Evolutionary conservation across 2,113 vertebrate genomes (phyloP).

Genomic region (Peromyscus maniculatus): DNA sequence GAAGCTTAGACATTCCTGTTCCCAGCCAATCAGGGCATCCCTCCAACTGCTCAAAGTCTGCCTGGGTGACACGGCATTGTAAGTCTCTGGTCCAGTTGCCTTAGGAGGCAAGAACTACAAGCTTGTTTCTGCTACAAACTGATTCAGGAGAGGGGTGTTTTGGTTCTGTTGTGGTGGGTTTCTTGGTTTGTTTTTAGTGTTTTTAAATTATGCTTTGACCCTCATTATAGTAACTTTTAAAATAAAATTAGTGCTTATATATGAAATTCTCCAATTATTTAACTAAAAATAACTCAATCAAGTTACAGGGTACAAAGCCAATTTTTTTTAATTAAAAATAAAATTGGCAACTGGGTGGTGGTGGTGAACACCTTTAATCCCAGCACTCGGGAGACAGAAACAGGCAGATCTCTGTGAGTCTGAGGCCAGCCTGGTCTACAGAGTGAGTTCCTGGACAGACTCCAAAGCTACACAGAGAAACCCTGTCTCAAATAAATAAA

Average conservation of each 20-base stretch:
- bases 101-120: not conserved
- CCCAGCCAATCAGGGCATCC: not conserved
- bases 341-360: not conserved
- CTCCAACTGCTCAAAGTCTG: not conserved
- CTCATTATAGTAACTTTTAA: not conserved
- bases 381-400: no score
- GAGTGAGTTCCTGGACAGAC: no score
- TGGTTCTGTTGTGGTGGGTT: not conserved
- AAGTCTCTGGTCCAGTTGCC: not conserved
- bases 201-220: constrained; percentile 6
- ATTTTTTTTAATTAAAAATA: not conserved
- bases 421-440: no score
- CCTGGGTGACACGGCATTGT: not conserved
- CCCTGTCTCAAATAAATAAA: no score
- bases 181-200: not conserved
- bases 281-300: not conserved
- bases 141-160: not conserved
- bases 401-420: no score
- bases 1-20: not conserved
- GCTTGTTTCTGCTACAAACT: constrained; percentile 42
- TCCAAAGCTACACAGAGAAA: no score
- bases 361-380: no score
- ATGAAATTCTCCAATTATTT: not conserved
- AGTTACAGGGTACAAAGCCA: not conserved
- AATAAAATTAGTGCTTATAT: not conserved